Conservation (phyloP, 2,113 vertebrate species). For the Chauna torquata region DNA sequence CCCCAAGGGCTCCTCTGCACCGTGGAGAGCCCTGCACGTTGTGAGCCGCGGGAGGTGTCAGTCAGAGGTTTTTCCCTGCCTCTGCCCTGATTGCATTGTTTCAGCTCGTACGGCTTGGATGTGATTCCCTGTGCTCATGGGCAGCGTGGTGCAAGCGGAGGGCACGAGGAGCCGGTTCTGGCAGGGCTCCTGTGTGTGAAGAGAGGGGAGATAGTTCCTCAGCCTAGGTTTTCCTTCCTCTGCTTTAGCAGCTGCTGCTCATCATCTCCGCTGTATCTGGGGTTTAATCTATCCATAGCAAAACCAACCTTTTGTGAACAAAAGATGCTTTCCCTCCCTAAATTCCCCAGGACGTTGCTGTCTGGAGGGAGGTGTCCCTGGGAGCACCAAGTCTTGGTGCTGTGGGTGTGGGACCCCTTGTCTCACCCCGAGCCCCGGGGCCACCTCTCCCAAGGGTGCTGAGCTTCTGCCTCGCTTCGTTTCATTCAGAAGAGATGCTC, state of each 20-base stretch:
- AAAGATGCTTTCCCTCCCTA: neutral
- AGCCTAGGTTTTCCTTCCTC: neutral
- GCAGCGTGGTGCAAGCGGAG: rapidly evolving
- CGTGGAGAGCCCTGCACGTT: too few species aligned
- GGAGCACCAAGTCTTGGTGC: neutral
- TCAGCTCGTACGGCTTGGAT: neutral
- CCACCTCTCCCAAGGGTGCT: neutral
- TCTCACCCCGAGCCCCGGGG: rapidly evolving
- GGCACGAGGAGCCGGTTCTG: rapidly evolving
- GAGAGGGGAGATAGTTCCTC: neutral
- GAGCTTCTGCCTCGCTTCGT: neutral
- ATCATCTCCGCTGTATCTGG: neutral
- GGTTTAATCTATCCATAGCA: rapidly evolving
- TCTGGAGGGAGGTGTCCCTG: neutral
- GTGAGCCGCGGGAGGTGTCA: neutral
- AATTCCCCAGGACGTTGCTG: neutral
- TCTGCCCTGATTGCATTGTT: neutral
- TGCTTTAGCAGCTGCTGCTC: neutral
- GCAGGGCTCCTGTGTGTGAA: neutral
- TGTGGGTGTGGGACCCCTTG: neutral
- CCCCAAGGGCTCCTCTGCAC: neutral
- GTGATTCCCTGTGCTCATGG: rapidly evolving
- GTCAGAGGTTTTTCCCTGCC: neutral
- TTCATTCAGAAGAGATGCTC: neutral
- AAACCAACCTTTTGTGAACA: neutral